Percentiles rank a stretch among this genome's conserved stretches.
phyloP scores from a whole-genome alignment of 23 tunicate genomes.

The Phallusia fumigata region DNA sequence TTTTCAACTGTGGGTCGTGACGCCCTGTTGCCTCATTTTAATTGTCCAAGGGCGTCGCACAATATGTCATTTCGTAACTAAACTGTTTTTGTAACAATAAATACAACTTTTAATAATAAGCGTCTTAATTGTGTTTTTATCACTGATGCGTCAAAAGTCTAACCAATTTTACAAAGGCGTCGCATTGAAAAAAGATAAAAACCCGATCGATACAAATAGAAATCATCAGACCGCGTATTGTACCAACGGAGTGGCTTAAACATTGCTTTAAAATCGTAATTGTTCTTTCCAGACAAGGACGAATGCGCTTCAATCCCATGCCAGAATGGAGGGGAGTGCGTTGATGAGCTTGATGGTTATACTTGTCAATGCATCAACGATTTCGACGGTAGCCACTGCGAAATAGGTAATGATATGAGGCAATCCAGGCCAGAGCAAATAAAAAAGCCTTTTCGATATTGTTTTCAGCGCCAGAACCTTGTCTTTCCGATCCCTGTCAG shows the following conservation, averaged over 20 bases:
- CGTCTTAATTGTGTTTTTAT: too few species aligned
- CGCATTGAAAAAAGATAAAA: too few species aligned
- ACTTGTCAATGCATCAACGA: slow-evolving; percentile 64
- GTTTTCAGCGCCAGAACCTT: slow-evolving; percentile 61
- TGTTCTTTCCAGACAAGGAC: slow-evolving; percentile 50
- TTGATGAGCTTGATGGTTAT: slow-evolving; percentile 31
- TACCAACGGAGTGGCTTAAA: background rate
- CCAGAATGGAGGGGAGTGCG: slow-evolving; percentile 62
- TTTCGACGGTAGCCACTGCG: slow-evolving; percentile 63
- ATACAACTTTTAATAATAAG: too few species aligned
- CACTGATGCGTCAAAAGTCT: too few species aligned
- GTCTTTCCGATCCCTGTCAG: slow-evolving; percentile 74
- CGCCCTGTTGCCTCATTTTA: too few species aligned
- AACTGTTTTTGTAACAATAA: too few species aligned
- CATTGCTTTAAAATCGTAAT: background rate
- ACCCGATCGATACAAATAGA: too few species aligned
- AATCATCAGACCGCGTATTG: too few species aligned
- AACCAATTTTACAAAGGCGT: too few species aligned
- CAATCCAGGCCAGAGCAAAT: background rate
- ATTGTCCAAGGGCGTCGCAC: too few species aligned
- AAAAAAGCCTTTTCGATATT: background rate
- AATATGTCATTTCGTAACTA: too few species aligned
- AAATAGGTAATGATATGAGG: slow-evolving; percentile 31
- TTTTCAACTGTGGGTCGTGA: too few species aligned
- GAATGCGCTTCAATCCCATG: slow-evolving; percentile 86